These are phyloP conservation scores for Rhyacophila evoluta DNA, from an alignment of 2,888 invertebrate species.

Conservation along the genomic window DNA sequence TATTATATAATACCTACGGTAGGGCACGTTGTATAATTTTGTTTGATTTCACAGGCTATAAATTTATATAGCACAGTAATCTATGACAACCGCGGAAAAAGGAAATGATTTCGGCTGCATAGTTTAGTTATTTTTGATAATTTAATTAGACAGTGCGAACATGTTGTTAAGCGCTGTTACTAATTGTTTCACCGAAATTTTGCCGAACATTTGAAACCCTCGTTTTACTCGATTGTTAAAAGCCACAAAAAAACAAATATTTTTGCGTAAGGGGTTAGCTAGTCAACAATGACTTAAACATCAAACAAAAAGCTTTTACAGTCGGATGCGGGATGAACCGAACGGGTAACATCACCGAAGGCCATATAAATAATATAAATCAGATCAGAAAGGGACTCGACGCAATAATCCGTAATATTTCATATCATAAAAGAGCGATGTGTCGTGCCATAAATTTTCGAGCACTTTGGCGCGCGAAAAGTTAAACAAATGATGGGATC, in stretches of 20 bases:
- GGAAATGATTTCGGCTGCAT: no score
- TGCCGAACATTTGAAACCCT: not conserved
- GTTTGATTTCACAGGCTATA: no score
- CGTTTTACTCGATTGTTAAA: not conserved
- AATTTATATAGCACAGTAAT: no score
- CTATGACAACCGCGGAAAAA: no score
- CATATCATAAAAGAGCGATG: conserved; percentile 23
- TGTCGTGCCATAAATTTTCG: conserved; percentile 15
- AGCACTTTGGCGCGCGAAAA: not conserved
- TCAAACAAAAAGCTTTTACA: conserved; percentile 15
- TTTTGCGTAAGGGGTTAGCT: not conserved
- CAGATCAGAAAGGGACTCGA: conserved; percentile 23
- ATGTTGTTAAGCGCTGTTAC: no score
- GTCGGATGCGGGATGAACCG: not conserved
- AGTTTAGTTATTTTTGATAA: no score
- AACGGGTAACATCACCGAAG: not conserved
- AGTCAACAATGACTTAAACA: conserved; percentile 9
- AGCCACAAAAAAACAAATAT: not conserved
- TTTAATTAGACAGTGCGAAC: no score
- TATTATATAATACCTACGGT: no score
- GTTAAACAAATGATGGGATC: conserved; percentile 37
- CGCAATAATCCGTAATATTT: conserved; percentile 28
- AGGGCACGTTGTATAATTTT: no score
- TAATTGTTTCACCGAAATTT: not conserved
- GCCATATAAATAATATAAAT: conserved; percentile 3